These are phyloP conservation scores for Blastobasis lacticolella DNA, from an alignment of 2,888 invertebrate genomes.

Conservation along the genomic window DNA sequence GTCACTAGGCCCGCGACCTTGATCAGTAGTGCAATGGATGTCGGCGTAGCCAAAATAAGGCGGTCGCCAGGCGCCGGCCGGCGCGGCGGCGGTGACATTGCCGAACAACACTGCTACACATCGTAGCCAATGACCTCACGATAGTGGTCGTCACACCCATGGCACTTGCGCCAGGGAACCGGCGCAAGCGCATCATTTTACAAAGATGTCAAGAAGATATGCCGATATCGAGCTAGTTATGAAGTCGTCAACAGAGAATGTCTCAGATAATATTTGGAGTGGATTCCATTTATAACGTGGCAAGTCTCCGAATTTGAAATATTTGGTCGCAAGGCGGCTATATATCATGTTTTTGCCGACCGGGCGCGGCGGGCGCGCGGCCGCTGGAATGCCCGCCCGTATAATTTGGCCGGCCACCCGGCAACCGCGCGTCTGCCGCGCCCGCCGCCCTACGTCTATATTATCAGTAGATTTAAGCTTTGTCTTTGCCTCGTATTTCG, in stretches of 20 bases:
- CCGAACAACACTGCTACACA: too few species aligned
- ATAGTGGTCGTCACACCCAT: too few species aligned
- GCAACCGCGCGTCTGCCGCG: slow-evolving; percentile 51
- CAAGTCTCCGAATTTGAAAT: slow-evolving; percentile 63
- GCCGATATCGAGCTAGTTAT: slow-evolving; percentile 19
- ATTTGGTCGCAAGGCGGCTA: slow-evolving; percentile 68
- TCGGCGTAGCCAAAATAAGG: too few species aligned
- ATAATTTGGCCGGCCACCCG: slow-evolving; percentile 69
- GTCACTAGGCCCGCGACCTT: too few species aligned
- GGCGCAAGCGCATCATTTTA: too few species aligned
- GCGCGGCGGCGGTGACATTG: too few species aligned
- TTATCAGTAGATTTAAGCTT: slow-evolving; percentile 74
- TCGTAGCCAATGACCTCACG: too few species aligned
- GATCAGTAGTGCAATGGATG: too few species aligned
- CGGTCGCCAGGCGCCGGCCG: too few species aligned
- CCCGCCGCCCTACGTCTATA: slow-evolving; percentile 71
- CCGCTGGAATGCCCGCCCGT: slow-evolving; percentile 65
- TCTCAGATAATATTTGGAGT: slow-evolving; percentile 52
- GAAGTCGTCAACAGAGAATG: slow-evolving; percentile 49
- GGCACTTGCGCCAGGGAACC: too few species aligned
- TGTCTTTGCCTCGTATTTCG: slow-evolving; percentile 75
- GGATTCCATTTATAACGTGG: slow-evolving; percentile 61
- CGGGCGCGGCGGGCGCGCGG: slow-evolving; percentile 9
- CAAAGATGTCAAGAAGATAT: too few species aligned
- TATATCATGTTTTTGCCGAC: slow-evolving; percentile 70